A percentile compares a stretch with the other conserved stretches of the same genome.
phyloP scores from a whole-genome alignment of 2,113 vertebrate genomes.

The Catharus fuscescens region DNA sequence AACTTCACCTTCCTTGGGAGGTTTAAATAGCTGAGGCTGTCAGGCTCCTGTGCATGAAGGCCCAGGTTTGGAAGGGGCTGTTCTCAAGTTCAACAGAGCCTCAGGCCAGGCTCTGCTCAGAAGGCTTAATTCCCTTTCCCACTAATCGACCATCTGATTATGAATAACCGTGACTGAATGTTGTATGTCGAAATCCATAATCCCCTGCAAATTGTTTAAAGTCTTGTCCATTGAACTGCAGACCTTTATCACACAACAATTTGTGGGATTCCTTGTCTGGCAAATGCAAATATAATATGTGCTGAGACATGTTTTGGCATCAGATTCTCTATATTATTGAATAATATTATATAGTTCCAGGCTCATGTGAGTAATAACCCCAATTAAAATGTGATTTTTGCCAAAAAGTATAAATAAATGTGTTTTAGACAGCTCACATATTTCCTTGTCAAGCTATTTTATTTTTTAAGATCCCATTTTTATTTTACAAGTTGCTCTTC shows the following conservation, averaged over 20 bases:
- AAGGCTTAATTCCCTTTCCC: conserved; percentile 31
- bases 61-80: not conserved
- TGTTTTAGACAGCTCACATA: not conserved
- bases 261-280: conserved; percentile 51
- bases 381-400: conserved; percentile 30
- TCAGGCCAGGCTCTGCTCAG: not conserved
- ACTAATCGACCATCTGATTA: conserved; percentile 13
- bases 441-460: conserved; percentile 2
- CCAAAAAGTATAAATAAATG: conserved; percentile 34
- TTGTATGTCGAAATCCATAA: conserved; percentile 55
- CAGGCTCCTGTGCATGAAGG: not conserved
- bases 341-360: conserved; percentile 5
- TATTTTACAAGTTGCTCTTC: not conserved
- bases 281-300: conserved; percentile 28
- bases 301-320: conserved; percentile 37
- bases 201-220: conserved; percentile 50
- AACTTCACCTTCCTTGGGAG: not conserved
- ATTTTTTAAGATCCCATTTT: not conserved
- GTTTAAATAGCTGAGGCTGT: not conserved
- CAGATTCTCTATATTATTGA: conserved; percentile 25
- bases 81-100: conserved; percentile 5
- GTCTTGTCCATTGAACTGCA: conserved; percentile 45
- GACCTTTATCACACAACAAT: conserved; percentile 60
- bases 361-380: conserved; percentile 6
- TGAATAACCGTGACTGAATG: conserved; percentile 27